Evolutionary conservation across 2,888 invertebrate genomes (phyloP).

Genomic region (Sinelater perroti): DNA sequence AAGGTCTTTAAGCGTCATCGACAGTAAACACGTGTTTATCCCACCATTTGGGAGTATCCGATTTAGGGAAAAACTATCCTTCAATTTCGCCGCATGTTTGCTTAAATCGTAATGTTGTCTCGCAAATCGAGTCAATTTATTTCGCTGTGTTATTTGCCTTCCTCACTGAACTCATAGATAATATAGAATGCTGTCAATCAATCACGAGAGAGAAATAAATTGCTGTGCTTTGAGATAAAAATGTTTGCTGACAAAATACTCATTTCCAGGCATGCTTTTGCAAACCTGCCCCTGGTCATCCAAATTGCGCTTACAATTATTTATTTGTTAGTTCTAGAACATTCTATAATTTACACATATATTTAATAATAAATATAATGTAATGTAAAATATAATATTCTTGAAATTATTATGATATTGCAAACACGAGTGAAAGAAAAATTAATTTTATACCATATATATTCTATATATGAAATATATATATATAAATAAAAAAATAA

Average conservation of each 20-base stretch:
- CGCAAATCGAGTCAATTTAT: conserved; percentile 10
- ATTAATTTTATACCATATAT: too few relatives aligned
- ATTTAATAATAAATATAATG: too few relatives aligned
- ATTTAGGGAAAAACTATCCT: neutral
- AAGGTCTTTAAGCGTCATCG: conserved; percentile 5
- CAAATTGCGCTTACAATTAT: too few relatives aligned
- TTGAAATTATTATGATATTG: too few relatives aligned
- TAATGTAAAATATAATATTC: too few relatives aligned
- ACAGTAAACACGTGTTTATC: neutral
- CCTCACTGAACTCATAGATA: conserved; percentile 14
- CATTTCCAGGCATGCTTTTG: conserved; percentile 10
- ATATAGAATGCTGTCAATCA: conserved; percentile 14
- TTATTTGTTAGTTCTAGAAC: too few relatives aligned
- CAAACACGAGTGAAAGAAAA: too few relatives aligned
- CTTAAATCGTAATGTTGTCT: neutral
- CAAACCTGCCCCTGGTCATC: too few relatives aligned
- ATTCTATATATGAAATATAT: too few relatives aligned
- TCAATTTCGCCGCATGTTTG: conserved; percentile 1
- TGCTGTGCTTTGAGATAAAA: conserved; percentile 19
- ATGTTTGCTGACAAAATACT: conserved; percentile 14
- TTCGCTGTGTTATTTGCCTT: conserved; percentile 1
- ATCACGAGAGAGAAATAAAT: conserved; percentile 9
- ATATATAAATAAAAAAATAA: too few relatives aligned
- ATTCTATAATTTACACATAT: too few relatives aligned
- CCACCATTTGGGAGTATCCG: neutral